Base-by-base conservation (phyloP, 2,888 invertebrate genomes). In the Pristionchus exspectatus region DNA sequence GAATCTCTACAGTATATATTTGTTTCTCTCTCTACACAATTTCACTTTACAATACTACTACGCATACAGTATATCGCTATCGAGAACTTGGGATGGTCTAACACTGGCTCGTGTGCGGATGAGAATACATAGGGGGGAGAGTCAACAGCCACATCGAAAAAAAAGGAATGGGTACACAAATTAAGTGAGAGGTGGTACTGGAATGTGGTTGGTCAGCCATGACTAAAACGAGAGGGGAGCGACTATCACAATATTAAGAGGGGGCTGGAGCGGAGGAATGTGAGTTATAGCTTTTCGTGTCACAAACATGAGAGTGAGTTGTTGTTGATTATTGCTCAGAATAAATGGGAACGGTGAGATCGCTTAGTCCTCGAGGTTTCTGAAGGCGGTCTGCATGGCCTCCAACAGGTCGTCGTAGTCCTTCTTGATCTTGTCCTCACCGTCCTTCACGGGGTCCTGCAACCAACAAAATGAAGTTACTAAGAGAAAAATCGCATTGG, bases 391-490 rank as follows among this genome's bases (percentile, higher is more conserved):
- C 94, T 98, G 97, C 96, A 99, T 98, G 95, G 98, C 98, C 96
- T 99, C 99, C 94, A 98, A 96, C 90, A 99, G 96, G 95, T 98
- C 98, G 95, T 99, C 99, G 96, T 97, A 98, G 95, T 99, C 98
- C 84, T 97, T 97, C 96, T 97, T 97, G 96, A 99, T 98, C 96
- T 98, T 99, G 24, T 97, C 97, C 96, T 99, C 99, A 90, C 99
- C 99, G 94, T 99, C 99, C 96, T 98, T 98, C 50, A 98, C 97
- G 83, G 99, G 99, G 96, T 99, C 98, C 98, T 98, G 94, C 4
- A 95, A 95, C 88, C 89, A 91, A 90, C 14, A 72, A 30, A 56
- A 33, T 77, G 21, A 14, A 9, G 72, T 18, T 74, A 50, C 89
- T 10, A 18, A 27, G 30, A 84, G 54, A 4, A 24, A 12, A 30